These are phyloP conservation scores for Euwallacea similis DNA, from an alignment of 1,140 invertebrate species.

Conservation along the genomic window DNA sequence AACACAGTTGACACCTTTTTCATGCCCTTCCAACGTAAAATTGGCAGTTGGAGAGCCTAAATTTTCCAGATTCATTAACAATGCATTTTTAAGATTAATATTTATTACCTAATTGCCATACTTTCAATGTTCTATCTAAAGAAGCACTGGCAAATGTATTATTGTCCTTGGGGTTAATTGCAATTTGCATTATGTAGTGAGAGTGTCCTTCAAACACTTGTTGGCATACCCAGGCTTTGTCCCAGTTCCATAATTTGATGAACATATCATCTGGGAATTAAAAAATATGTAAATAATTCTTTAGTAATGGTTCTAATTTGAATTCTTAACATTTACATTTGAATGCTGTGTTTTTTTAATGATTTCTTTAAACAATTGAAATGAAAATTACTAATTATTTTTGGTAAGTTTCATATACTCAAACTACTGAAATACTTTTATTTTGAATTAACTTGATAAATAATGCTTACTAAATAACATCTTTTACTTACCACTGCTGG, in stretches of 20 bases:
- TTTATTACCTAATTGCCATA: constrained; percentile 52
- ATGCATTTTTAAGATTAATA: not conserved
- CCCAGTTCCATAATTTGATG: constrained; percentile 99
- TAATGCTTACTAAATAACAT: not conserved
- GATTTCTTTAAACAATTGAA: no score
- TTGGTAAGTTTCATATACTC: no score
- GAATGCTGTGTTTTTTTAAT: no score
- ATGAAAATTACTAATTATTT: no score
- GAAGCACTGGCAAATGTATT: constrained; percentile 99
- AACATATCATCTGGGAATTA: constrained; percentile 90
- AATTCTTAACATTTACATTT: no score
- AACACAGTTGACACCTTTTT: constrained; percentile 98
- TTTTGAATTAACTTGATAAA: constrained; percentile 16
- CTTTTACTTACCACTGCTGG: constrained; percentile 82
- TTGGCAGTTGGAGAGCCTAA: constrained; percentile 91
- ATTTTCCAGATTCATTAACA: not conserved
- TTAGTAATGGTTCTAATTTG: no score
- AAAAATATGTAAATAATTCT: not conserved
- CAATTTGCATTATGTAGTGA: constrained; percentile 99
- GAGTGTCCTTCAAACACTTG: constrained; percentile 98
- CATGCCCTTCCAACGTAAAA: constrained; percentile 98
- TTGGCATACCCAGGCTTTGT: constrained; percentile 95
- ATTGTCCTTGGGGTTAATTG: constrained; percentile 99
- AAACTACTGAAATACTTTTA: not conserved
- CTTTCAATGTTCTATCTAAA: constrained; percentile 95